phyloP scores from a whole-genome alignment of 2,113 vertebrate genomes.

The Anoplopoma fimbria region DNA sequence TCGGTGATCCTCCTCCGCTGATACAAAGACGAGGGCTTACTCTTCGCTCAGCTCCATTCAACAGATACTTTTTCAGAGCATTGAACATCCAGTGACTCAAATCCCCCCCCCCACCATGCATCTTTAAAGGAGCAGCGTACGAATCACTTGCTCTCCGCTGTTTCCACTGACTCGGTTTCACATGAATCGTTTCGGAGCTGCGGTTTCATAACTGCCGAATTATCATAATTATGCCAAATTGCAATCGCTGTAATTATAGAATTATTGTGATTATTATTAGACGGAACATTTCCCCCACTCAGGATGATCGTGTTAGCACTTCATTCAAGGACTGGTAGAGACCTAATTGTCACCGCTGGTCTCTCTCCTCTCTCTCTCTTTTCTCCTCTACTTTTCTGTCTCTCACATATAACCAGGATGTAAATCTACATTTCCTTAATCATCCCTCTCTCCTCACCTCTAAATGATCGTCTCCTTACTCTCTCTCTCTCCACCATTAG shows the following conservation, averaged over 20 bases:
- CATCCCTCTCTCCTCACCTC: background rate
- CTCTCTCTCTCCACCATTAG: background rate
- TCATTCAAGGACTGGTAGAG: constrained; percentile 19
- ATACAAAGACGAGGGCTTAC: constrained; percentile 46
- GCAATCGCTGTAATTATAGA: constrained; percentile 38
- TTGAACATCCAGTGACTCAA: constrained; percentile 36
- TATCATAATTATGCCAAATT: constrained; percentile 32
- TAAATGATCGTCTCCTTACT: constrained; percentile 23
- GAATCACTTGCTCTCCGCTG: constrained; percentile 1
- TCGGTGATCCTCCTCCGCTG: constrained; percentile 11
- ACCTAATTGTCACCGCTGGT: background rate
- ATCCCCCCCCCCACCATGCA: constrained; percentile 15
- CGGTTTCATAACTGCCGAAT: constrained; percentile 11
- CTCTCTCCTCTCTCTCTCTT: background rate
- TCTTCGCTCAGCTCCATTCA: constrained; percentile 33
- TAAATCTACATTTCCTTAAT: background rate
- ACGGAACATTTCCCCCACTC: constrained; percentile 23
- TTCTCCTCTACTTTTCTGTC: background rate
- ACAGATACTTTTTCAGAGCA: background rate
- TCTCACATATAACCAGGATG: background rate
- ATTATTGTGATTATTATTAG: constrained; percentile 49
- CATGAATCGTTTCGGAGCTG: background rate
- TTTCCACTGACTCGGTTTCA: constrained; percentile 3
- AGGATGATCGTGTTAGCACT: constrained; percentile 17
- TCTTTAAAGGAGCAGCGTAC: constrained; percentile 9